These are phyloP conservation scores for Pseudopipra pipra DNA, from an alignment of 2,113 vertebrate species.

Conservation along the genomic window DNA sequence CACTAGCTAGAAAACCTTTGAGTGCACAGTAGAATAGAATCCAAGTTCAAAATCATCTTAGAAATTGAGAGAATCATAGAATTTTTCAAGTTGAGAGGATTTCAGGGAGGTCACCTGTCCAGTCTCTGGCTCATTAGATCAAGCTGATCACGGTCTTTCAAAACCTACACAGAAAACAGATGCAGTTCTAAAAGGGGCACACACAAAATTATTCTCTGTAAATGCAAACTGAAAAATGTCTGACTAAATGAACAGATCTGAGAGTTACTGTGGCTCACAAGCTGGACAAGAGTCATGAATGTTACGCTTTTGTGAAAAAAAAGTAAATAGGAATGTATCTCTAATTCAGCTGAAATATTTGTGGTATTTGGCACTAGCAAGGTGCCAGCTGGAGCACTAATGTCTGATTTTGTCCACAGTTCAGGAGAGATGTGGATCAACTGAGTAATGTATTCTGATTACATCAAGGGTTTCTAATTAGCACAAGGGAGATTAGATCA, in stretches of 20 bases:
- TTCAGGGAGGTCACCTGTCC: not conserved
- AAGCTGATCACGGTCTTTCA: not conserved
- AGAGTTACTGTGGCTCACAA: not conserved
- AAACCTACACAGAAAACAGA: not conserved
- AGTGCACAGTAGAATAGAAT: not conserved
- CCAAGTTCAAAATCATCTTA: not conserved
- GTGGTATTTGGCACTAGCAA: constrained; percentile 26
- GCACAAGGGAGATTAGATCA: constrained; percentile 1
- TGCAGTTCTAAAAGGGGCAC: not conserved
- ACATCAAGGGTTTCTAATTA: constrained; percentile 7
- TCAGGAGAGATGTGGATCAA: not conserved
- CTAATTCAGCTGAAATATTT: constrained; percentile 49
- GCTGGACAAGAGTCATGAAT: constrained; percentile 32
- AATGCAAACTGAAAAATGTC: not conserved
- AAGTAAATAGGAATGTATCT: constrained; percentile 23
- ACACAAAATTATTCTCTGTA: not conserved
- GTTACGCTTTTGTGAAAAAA: constrained; percentile 1
- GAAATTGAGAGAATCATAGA: not conserved
- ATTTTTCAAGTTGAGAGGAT: not conserved
- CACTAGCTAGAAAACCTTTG: not conserved
- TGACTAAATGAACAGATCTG: constrained; percentile 4
- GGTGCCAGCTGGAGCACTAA: constrained; percentile 5
- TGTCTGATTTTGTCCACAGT: not conserved
- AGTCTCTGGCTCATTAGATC: not conserved
- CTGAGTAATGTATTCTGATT: constrained; percentile 1